Percentiles rank a stretch among this genome's conserved stretches.
These are phyloP conservation scores for Thinocorus orbignyianus DNA, from an alignment of 2,113 vertebrate species.

Conservation along the genomic window DNA sequence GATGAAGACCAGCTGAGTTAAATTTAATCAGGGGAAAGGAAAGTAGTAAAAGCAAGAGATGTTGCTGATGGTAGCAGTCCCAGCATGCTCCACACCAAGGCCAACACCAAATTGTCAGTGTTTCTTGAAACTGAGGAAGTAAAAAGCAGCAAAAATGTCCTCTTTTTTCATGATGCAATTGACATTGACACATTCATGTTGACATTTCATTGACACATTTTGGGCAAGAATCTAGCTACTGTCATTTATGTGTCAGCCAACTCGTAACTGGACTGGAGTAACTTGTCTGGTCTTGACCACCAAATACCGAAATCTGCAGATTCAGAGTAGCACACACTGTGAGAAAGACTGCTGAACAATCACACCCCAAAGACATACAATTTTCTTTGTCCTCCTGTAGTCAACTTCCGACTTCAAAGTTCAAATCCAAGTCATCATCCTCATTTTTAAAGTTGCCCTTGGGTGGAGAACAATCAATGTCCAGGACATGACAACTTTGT, in stretches of 20 bases:
- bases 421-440: neutral
- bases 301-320: neutral
- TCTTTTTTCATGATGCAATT: neutral
- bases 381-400: neutral
- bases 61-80: neutral
- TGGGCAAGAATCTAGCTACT: neutral
- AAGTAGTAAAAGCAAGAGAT: neutral
- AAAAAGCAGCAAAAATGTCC: neutral
- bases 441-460: neutral
- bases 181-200: neutral
- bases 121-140: neutral
- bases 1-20: neutral
- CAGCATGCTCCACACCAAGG: neutral
- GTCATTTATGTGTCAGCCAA: neutral
- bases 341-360: neutral
- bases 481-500: neutral
- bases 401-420: slow-evolving; percentile 2
- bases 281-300: slow-evolving; percentile 22
- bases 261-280: neutral
- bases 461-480: neutral
- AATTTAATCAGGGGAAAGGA: neutral
- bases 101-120: neutral
- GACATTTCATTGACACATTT: neutral
- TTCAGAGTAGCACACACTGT: neutral
- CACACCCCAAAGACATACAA: slow-evolving; percentile 4